Evolutionary conservation across 1,140 invertebrate species (phyloP), one percentile per base, ranked within the genome.

Genomic region (Megalopta genalis): DNA sequence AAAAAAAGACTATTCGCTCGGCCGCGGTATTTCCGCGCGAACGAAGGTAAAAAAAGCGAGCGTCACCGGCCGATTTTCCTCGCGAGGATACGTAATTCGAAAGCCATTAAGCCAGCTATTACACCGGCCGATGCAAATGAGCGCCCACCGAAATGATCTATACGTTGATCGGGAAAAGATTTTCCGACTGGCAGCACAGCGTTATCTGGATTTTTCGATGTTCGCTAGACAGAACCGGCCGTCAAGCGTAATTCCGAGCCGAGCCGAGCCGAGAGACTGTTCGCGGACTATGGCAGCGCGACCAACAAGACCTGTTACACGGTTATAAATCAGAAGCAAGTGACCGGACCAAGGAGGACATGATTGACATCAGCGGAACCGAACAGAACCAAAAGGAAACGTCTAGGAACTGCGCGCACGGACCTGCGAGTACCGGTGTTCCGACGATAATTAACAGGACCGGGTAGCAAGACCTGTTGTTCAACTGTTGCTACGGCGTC

Each of bases 401-500:
- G 21, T n/a, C 32, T 32, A 62, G 49, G 18, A 57, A 10, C 46
- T 16, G 25, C 21, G 39, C n/a, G 2, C 4, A 2, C 46, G 23
- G 27, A 6, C 27, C 3, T 14, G 16, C 49, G 16, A 6, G 49
- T 52, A 52, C 49, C 49, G 49, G 49, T 52, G 49, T 52, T 52
- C 49, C 16, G 18, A n/a, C 46, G 32, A 62, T 69, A 77, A 77
- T 77, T 77, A 77, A 59, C 64, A 59, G 8, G 18, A 52, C 25
- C 14, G 59, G 42, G 42, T 21, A 59, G 27, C 37, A 9, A 68
- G 62, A 68, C 37, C n/a, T 25, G 52, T 46, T 57, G 42, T 46
- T 46, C 42, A 46, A 46, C 42, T 46, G 42, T 21, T 52, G 49
- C 49, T 0, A 52, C 49, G 49, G 5, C 18, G 14, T 52, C 0